Evolutionary conservation across 1,140 invertebrate genomes (phyloP).

Genomic region (Coptotermes formosanus): DNA sequence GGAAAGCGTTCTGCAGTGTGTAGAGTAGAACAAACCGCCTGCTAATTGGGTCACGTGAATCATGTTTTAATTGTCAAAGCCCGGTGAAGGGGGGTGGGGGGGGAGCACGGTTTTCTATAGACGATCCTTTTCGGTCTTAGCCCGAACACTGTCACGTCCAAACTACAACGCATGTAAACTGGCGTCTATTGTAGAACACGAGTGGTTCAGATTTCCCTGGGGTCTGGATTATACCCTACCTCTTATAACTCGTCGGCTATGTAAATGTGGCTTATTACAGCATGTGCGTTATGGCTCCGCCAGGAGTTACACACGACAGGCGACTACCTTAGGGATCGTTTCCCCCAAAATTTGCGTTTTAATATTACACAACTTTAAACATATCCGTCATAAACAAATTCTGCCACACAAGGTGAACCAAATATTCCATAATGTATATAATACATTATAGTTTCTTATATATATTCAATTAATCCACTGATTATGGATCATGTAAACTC

Average conservation of each 20-base stretch:
- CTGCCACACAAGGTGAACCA: no score
- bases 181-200: background rate
- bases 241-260: background rate
- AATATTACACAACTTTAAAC: no score
- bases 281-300: background rate
- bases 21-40: background rate
- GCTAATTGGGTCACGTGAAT: conserved; percentile 4
- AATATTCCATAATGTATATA: no score
- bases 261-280: background rate
- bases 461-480: no score
- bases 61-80: conserved; percentile 16
- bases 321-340: background rate
- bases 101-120: background rate
- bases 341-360: background rate
- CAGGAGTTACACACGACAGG: background rate
- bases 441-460: no score
- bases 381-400: no score
- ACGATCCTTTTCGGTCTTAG: background rate
- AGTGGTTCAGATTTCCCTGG: background rate
- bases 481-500: no score
- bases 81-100: no score
- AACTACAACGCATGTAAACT: background rate
- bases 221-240: background rate
- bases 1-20: background rate
- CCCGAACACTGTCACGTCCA: background rate